These are phyloP conservation scores for Cabera pusaria DNA, from an alignment of 2,888 invertebrate genomes.

Conservation along the genomic window DNA sequence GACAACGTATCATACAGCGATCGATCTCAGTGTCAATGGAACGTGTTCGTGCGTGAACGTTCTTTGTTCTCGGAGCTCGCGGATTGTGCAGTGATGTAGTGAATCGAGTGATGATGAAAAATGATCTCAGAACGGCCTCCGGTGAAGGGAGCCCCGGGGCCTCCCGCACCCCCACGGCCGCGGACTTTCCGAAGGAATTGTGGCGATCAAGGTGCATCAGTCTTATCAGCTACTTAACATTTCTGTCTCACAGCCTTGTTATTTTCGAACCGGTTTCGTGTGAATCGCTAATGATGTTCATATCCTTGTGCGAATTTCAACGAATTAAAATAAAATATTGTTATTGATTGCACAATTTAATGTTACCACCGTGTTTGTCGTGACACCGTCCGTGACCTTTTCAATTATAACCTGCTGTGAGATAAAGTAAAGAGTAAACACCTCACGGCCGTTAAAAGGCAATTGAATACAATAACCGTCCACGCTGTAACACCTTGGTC, in stretches of 20 bases:
- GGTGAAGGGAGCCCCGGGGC: conserved; percentile 68
- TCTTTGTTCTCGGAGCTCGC: conserved; percentile 36
- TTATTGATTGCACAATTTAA: too few relatives aligned
- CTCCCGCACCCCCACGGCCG: conserved; percentile 67
- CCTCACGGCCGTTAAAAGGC: too few relatives aligned
- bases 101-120: conserved; percentile 68
- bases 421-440: conserved; percentile 11
- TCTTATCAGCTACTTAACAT: conserved; percentile 34
- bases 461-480: conserved; percentile 4
- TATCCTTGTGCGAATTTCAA: conserved; percentile 24
- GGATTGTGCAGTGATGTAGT: conserved; percentile 50
- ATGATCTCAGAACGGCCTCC: conserved; percentile 75
- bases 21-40: conserved; percentile 28
- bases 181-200: conserved; percentile 81
- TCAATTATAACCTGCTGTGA: conserved; percentile 15
- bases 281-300: conserved; percentile 17
- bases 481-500: conserved; percentile 46
- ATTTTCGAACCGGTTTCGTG: conserved; percentile 33
- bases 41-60: conserved; percentile 27
- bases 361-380: too few relatives aligned
- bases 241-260: conserved; percentile 29
- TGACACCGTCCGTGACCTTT: conserved; percentile 24
- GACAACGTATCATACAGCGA: conserved; percentile 31
- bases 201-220: conserved; percentile 82
- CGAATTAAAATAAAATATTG: conserved; percentile 5